phyloP scores from a whole-genome alignment of 2,797 vertebrate genomes.

The Propithecus perrieri region DNA sequence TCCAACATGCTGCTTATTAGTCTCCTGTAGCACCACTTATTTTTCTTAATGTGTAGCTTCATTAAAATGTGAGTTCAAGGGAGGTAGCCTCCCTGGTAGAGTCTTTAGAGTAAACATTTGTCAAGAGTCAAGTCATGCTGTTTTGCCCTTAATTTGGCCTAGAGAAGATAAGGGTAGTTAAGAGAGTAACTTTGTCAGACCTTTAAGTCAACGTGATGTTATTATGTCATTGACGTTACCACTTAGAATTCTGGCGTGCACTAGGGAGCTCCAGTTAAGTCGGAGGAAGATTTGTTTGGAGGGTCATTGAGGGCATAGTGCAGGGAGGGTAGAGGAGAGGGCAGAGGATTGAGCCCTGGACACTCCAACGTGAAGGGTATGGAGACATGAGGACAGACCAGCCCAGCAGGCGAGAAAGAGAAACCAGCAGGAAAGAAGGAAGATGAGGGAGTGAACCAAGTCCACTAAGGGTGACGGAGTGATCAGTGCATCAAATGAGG shows the following conservation, averaged over 20 bases:
- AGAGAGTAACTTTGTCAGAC: neutral
- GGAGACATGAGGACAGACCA: neutral
- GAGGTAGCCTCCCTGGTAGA: neutral
- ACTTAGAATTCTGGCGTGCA: neutral
- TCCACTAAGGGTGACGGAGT: neutral
- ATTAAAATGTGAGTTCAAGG: neutral
- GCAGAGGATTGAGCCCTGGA: neutral
- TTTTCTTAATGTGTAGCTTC: neutral
- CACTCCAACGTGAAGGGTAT: too few species aligned
- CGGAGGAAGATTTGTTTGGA: neutral
- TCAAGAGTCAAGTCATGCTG: neutral
- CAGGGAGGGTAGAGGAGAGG: neutral
- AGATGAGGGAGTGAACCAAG: neutral
- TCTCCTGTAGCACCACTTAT: neutral
- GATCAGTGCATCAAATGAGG: neutral
- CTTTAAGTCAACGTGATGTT: too few species aligned
- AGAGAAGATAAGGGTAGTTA: neutral
- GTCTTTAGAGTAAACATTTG: neutral
- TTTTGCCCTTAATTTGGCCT: neutral
- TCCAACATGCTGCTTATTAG: neutral
- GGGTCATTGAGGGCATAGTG: rapidly evolving
- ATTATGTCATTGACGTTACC: rapidly evolving
- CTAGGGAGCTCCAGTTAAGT: neutral
- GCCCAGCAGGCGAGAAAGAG: too few species aligned
- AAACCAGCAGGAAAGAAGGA: neutral